Conservation (phyloP, 2,888 invertebrate genomes). For the Drosophila leonis region DNA sequence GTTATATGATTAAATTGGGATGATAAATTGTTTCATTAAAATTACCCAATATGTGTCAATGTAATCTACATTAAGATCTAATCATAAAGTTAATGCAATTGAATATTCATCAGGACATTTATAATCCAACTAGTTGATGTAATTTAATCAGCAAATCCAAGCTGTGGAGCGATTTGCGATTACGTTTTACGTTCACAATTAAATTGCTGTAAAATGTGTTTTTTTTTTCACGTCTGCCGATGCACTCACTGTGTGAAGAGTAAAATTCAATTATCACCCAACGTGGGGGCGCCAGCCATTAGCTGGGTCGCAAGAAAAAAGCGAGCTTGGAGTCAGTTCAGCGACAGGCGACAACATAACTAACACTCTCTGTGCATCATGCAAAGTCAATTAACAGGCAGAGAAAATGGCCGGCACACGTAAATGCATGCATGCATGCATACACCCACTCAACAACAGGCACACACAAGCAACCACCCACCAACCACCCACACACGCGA, state of each 20-base stretch:
- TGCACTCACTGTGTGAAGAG: slow-evolving; percentile 1
- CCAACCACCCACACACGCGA: not conserved
- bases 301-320: slow-evolving; percentile 11
- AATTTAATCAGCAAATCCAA: not conserved
- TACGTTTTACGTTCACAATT: not conserved
- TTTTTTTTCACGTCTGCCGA: not conserved
- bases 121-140: not conserved
- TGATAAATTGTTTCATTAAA: too few species aligned
- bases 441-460: slow-evolving; percentile 4
- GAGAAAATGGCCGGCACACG: slow-evolving; percentile 51
- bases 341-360: slow-evolving; percentile 45
- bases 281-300: slow-evolving; percentile 26
- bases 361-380: slow-evolving; percentile 49
- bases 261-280: slow-evolving; percentile 44
- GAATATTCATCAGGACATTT: not conserved
- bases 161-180: not conserved
- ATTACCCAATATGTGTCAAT: too few species aligned
- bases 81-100: not conserved
- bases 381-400: slow-evolving; percentile 68
- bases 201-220: not conserved
- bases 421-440: slow-evolving; percentile 5
- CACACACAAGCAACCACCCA: not conserved
- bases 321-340: slow-evolving; percentile 13
- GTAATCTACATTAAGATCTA: too few species aligned
- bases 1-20: too few species aligned